Evolutionary conservation across 2,797 vertebrate species (phyloP).

Genomic region (Danio tinwini): DNA sequence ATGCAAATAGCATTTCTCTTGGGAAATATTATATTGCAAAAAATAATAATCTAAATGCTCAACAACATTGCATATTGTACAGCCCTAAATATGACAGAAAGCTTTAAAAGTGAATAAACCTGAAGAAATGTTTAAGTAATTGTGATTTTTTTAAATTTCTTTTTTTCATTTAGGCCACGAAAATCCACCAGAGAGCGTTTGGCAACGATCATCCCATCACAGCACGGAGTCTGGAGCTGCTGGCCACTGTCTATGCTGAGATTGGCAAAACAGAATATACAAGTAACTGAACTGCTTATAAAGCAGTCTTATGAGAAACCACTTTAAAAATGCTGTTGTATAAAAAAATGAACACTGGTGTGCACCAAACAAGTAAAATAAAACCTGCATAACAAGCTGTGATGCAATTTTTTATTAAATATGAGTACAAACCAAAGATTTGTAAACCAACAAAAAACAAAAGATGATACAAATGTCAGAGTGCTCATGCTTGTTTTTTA

Average conservation of each 20-base stretch:
- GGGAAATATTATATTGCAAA: no score
- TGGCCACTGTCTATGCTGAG: conserved; percentile 82
- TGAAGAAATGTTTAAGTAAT: conserved; percentile 6
- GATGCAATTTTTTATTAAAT: no score
- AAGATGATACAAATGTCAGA: no score
- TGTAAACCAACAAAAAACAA: no score
- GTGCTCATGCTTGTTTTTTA: no score
- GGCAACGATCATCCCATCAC: conserved; percentile 82
- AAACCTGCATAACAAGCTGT: no score
- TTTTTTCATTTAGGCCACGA: conserved; percentile 74
- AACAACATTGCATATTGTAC: no score
- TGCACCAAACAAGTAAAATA: no score
- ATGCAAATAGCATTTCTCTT: no score
- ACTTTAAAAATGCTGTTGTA: not conserved
- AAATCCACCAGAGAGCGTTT: conserved; percentile 82
- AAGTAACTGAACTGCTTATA: conserved; percentile 64
- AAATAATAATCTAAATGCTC: no score
- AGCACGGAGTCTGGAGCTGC: conserved; percentile 81
- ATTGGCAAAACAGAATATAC: conserved; percentile 84
- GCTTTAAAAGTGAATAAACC: conserved; percentile 2
- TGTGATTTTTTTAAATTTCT: not conserved
- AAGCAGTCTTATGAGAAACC: not conserved
- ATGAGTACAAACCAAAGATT: no score
- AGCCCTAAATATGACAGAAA: not conserved
- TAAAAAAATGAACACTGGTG: no score